phyloP scores from a whole-genome alignment of 2,888 invertebrate species.

The Callosobruchus maculatus region DNA sequence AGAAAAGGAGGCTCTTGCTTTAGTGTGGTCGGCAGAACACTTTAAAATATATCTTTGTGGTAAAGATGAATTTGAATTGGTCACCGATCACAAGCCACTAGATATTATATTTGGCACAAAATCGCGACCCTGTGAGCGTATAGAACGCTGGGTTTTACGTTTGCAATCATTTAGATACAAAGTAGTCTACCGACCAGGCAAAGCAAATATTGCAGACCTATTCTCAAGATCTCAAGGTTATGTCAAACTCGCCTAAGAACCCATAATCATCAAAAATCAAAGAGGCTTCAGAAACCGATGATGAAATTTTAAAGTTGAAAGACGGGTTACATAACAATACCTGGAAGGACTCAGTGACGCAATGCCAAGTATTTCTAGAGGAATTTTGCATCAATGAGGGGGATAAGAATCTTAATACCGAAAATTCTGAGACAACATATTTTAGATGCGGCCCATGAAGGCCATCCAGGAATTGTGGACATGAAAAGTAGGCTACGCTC shows the following conservation, averaged over 20 bases:
- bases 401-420: conserved; percentile 25
- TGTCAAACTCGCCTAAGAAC: conserved; percentile 11
- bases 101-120: too few species aligned
- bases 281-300: conserved; percentile 9
- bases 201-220: conserved; percentile 14
- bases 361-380: conserved; percentile 20
- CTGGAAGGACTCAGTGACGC: conserved; percentile 5
- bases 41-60: too few species aligned
- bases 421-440: conserved; percentile 16
- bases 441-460: conserved; percentile 32
- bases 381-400: conserved; percentile 33
- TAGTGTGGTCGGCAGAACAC: too few species aligned
- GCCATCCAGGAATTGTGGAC: conserved; percentile 39
- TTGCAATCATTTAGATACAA: conserved; percentile 16
- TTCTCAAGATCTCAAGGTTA: conserved; percentile 8
- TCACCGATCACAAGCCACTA: too few species aligned
- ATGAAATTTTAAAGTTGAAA: conserved; percentile 7
- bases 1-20: too few species aligned
- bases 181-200: conserved; percentile 13
- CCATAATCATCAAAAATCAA: conserved; percentile 14
- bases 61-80: too few species aligned
- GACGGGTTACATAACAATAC: conserved; percentile 8
- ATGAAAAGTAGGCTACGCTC: conserved; percentile 38
- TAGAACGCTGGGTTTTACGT: conserved; percentile 15
- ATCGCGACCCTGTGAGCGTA: too few species aligned